These are phyloP conservation scores for Protodeltote pygarga DNA, from an alignment of 2,888 invertebrate genomes.

Conservation along the genomic window DNA sequence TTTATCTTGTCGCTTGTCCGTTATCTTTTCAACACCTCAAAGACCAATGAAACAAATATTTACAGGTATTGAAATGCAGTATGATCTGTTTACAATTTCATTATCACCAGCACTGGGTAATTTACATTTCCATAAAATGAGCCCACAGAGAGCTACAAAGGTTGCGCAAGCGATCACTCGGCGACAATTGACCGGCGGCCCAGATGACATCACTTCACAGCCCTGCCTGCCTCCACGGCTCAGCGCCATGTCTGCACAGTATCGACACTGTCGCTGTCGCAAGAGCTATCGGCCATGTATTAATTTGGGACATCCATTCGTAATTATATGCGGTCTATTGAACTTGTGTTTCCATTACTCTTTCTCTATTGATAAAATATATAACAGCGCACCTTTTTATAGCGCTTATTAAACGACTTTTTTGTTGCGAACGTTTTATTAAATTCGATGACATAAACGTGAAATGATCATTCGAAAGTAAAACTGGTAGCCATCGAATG, in stretches of 20 bases:
- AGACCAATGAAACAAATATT: constrained; percentile 27
- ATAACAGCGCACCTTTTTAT: constrained; percentile 16
- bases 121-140: constrained; percentile 40
- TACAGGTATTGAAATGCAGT: constrained; percentile 27
- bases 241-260: constrained; percentile 35
- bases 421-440: neutral
- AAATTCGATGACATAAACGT: constrained; percentile 15
- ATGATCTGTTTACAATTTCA: constrained; percentile 13
- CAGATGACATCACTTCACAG: constrained; percentile 74
- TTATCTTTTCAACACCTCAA: constrained; percentile 33
- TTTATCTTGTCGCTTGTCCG: constrained; percentile 31
- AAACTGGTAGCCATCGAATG: constrained; percentile 11
- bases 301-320: constrained; percentile 54
- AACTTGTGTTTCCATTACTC: constrained; percentile 34
- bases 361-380: constrained; percentile 19
- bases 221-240: constrained; percentile 27
- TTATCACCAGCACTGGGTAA: constrained; percentile 33
- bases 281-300: constrained; percentile 51
- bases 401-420: constrained; percentile 3
- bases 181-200: constrained; percentile 70
- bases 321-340: constrained; percentile 56
- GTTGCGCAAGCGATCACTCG: constrained; percentile 45
- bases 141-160: constrained; percentile 19
- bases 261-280: constrained; percentile 50
- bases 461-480: constrained; percentile 10